Evolutionary conservation across 2,888 invertebrate species (phyloP).

Genomic region (Spisula subtruncata): DNA sequence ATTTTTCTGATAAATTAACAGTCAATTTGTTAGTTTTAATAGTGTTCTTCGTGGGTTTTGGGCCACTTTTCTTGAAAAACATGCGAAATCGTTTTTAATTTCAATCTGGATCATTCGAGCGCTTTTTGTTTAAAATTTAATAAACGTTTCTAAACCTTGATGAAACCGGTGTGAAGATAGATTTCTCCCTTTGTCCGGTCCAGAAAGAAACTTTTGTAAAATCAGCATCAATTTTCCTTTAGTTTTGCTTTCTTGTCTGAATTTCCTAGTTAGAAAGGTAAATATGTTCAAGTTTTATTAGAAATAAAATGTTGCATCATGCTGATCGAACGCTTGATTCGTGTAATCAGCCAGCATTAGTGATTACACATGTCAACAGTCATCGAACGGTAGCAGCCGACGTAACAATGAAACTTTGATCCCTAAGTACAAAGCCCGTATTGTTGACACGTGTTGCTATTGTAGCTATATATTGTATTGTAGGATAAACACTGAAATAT

Average conservation of each 20-base stretch:
- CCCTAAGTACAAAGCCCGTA: slow-evolving; percentile 39
- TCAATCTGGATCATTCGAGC: neutral
- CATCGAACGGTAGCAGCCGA: slow-evolving; percentile 60
- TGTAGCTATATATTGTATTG: slow-evolving; percentile 24
- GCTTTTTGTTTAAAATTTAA: neutral
- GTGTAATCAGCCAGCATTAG: neutral
- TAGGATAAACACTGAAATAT: neutral
- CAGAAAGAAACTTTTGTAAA: neutral
- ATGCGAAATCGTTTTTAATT: slow-evolving; percentile 24
- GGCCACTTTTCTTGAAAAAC: neutral
- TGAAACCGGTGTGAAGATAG: slow-evolving; percentile 39
- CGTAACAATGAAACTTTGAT: slow-evolving; percentile 57
- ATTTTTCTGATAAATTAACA: neutral
- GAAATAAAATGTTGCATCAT: neutral
- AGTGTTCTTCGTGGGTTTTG: neutral
- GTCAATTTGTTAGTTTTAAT: neutral
- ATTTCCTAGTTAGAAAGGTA: neutral
- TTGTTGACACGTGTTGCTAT: slow-evolving; percentile 60
- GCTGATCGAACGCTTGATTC: neutral
- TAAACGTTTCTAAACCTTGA: slow-evolving; percentile 32
- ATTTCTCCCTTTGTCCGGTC: neutral
- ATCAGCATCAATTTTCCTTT: neutral
- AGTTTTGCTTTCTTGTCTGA: neutral
- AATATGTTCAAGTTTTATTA: neutral
- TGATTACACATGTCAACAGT: neutral